Percentiles rank a stretch among this genome's conserved stretches.
These are phyloP conservation scores for Listronotus bonariensis DNA, from an alignment of 1,140 invertebrate genomes.

Conservation along the genomic window DNA sequence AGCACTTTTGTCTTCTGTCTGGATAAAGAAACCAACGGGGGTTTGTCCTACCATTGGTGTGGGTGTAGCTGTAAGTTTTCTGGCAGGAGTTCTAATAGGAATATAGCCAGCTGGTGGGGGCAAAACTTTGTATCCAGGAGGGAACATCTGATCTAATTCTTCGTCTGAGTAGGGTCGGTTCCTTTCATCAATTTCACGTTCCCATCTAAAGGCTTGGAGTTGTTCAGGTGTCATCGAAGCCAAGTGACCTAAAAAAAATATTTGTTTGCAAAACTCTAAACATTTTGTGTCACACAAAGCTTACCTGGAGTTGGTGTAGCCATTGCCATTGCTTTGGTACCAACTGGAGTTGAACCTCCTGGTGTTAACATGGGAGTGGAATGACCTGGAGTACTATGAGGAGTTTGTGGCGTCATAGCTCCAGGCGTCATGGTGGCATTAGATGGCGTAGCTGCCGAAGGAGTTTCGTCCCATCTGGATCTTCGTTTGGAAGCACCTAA, in stretches of 20 bases:
- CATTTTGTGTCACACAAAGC: neutral
- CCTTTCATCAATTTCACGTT: slow-evolving; percentile 97
- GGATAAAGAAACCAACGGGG: slow-evolving; percentile 95
- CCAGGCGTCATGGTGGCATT: slow-evolving; percentile 69
- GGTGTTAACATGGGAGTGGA: slow-evolving; percentile 72
- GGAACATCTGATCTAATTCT: slow-evolving; percentile 96
- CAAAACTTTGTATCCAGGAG: slow-evolving; percentile 96
- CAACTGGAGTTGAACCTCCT: slow-evolving; percentile 87
- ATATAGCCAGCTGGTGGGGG: slow-evolving; percentile 95
- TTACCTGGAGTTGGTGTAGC: slow-evolving; percentile 89
- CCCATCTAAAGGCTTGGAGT: slow-evolving; percentile 97
- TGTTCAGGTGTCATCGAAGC: slow-evolving; percentile 99
- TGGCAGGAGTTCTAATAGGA: slow-evolving; percentile 94
- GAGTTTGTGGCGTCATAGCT: slow-evolving; percentile 75
- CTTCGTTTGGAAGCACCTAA: slow-evolving; percentile 68
- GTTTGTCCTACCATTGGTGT: slow-evolving; percentile 85
- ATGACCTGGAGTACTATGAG: slow-evolving; percentile 68
- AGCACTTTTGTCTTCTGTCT: slow-evolving; percentile 82
- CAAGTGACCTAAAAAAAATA: slow-evolving; percentile 66
- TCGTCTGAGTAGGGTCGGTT: slow-evolving; percentile 96
- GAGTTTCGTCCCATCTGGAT: slow-evolving; percentile 98
- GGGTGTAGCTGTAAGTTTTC: slow-evolving; percentile 96
- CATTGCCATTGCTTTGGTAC: slow-evolving; percentile 96
- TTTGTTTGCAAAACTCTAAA: neutral
- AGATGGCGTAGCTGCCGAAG: slow-evolving; percentile 70